Evolutionary conservation across 2,113 vertebrate species (phyloP).

Genomic region (Coracopsis vasa): DNA sequence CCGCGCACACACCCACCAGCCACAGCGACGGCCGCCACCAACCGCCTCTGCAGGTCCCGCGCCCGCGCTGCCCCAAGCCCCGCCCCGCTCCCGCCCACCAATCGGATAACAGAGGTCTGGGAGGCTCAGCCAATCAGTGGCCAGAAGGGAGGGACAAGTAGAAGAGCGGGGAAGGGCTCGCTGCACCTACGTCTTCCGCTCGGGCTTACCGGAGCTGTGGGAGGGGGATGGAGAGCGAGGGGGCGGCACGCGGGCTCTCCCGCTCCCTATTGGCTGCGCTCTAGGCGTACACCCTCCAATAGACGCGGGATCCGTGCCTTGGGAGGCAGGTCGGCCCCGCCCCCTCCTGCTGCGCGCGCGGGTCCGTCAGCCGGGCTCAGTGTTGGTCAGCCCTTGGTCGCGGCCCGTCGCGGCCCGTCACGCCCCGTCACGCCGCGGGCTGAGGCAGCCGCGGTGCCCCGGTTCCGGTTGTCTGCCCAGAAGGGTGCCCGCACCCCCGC

Average conservation of each 20-base stretch:
- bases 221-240: no score
- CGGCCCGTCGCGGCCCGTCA: no score
- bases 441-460: fast-evolving
- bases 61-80: not conserved
- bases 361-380: fast-evolving
- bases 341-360: fast-evolving
- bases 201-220: fast-evolving
- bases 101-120: not conserved
- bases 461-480: not conserved
- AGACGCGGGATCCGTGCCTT: not conserved
- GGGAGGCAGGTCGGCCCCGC: fast-evolving
- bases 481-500: not conserved
- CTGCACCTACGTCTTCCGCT: fast-evolving
- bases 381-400: no score
- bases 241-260: not conserved
- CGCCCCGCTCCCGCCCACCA: not conserved
- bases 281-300: not conserved
- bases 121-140: not conserved
- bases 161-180: fast-evolving
- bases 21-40: fast-evolving
- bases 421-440: no score
- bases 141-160: fast-evolving
- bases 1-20: not conserved
- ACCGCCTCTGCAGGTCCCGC: not conserved
- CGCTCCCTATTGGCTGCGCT: not conserved